Evolutionary conservation across 2,797 vertebrate genomes (phyloP), one percentile per base, ranked within the genome.

Genomic region (Austrolebias charrua): DNA sequence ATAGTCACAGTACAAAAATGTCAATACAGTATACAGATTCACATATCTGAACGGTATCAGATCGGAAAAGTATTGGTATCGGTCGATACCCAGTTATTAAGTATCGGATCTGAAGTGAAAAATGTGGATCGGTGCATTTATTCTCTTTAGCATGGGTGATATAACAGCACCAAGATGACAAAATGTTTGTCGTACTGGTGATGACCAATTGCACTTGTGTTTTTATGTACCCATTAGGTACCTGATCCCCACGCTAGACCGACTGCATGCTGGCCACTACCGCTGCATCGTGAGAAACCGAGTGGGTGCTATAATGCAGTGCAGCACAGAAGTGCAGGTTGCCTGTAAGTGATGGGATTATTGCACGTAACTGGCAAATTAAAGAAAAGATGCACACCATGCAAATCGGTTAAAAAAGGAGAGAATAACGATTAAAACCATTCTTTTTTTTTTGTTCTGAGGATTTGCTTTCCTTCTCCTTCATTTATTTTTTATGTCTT

Each of bases 211-310:
- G 75, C 57, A 52, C 67, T 75, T 76, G 63, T 75, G 56, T 80
- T 69, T n/a, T 52, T 55, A 52, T 83, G 59, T 81, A 60, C 61
- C 71, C 75, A 6, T 2, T 83, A 98, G 98, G 92, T 98, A 98
- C 86, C 93, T 97, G 92, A 98, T 99, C 87, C 94, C 94, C 0
- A 96, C 95, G 0, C 92, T 99, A 89, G 96, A 98, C 91, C 94
- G 94, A 64, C 93, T 93, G 0, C 95, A 99, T 0, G 96, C 98
- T 0, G 98, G 98, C 65, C 95, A 95, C 93, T 99, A 99, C 90
- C 95, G 96, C 75, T 99, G 98, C 87, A 94, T 98, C 9, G 97
- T 99, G 66, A 93, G 96, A 24, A 99, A 99, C 87, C 91, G 98
- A 28, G 95, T 98, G 86, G 98, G 98, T 0, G 96, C 98, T 0